Percentiles rank a stretch among this genome's conserved stretches.
phyloP scores from a whole-genome alignment of 2,888 invertebrate genomes.

The Orchesella flavescens region DNA sequence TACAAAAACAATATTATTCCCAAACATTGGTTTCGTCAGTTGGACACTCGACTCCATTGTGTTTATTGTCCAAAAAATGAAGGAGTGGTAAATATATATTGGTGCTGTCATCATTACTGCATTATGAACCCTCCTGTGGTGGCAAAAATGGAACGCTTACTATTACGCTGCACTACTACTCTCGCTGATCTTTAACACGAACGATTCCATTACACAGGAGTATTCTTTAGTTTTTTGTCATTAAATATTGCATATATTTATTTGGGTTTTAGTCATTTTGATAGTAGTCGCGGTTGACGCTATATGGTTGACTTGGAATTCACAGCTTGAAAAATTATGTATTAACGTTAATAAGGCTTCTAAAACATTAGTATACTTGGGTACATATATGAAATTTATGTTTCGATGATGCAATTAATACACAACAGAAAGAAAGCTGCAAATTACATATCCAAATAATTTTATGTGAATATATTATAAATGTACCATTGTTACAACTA shows the following conservation, averaged over 20 bases:
- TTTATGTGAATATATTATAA: too few relatives aligned
- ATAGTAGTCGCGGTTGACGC: too few relatives aligned
- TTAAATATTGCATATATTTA: constrained; percentile 21
- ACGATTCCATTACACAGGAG: constrained; percentile 25
- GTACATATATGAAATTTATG: too few relatives aligned
- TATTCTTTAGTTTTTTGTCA: constrained; percentile 5
- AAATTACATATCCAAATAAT: too few relatives aligned
- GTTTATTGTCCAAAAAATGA: constrained; percentile 44
- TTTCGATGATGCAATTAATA: too few relatives aligned
- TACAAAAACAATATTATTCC: constrained; percentile 53
- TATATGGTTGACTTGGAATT: too few relatives aligned
- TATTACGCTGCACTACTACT: background rate
- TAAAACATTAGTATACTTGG: too few relatives aligned
- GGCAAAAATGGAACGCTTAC: constrained; percentile 48
- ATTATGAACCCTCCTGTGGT: constrained; percentile 49
- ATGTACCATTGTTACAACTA: too few relatives aligned
- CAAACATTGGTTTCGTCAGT: constrained; percentile 27
- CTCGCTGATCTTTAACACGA: constrained; percentile 24
- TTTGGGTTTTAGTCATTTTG: constrained; percentile 9
- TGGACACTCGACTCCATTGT: constrained; percentile 52
- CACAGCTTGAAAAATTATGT: too few relatives aligned
- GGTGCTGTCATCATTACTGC: constrained; percentile 46
- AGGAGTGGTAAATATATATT: constrained; percentile 25
- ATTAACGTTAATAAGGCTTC: too few relatives aligned
- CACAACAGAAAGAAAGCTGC: too few relatives aligned